phyloP scores from a whole-genome alignment of 35 echinoderm and acorn worm genomes.

The Patiria miniata region DNA sequence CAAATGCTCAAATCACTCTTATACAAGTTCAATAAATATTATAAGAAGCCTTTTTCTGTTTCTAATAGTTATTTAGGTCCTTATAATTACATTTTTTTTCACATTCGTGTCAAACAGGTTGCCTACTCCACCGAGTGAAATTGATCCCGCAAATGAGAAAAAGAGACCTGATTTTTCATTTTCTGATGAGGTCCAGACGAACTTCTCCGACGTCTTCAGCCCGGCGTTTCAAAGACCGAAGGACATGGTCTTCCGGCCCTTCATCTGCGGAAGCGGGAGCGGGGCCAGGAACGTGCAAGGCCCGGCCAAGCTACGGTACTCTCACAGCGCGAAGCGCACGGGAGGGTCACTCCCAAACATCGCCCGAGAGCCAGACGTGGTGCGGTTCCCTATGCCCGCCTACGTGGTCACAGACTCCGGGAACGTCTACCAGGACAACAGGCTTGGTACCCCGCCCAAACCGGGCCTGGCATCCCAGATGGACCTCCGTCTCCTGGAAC shows the following conservation, averaged over 20 bases:
- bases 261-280: background rate
- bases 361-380: background rate
- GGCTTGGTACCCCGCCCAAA: background rate
- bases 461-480: background rate
- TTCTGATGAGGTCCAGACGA: background rate
- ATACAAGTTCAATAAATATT: no score
- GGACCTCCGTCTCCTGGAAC: background rate
- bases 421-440: background rate
- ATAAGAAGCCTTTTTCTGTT: no score
- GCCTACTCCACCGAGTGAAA: background rate
- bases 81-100: no score
- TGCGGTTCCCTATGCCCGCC: background rate
- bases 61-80: no score
- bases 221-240: background rate
- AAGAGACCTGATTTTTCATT: background rate
- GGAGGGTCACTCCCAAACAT: background rate
- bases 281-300: background rate
- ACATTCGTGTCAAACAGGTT: no score
- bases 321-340: background rate
- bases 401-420: background rate
- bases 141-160: background rate
- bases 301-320: background rate
- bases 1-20: no score
- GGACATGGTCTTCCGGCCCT: background rate
- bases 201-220: constrained; percentile 12